phyloP scores from a whole-genome alignment of 2,888 invertebrate genomes.

The Drosophila mettleri region DNA sequence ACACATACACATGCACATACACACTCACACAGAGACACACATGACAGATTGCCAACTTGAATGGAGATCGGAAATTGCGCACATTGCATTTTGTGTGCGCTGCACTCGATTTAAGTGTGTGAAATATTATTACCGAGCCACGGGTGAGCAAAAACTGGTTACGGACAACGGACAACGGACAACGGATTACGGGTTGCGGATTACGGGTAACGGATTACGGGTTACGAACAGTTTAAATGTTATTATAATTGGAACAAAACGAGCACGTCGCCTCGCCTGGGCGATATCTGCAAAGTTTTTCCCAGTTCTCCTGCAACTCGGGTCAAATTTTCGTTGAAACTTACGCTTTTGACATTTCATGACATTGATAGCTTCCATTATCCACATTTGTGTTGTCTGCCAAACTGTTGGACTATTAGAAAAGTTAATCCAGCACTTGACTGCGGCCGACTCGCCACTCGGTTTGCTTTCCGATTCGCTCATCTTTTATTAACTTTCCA shows the following conservation, averaged over 20 bases:
- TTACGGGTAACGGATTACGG: not conserved
- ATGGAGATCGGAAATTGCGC: slow-evolving; percentile 23
- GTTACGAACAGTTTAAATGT: slow-evolving; percentile 1
- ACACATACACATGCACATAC: not conserved
- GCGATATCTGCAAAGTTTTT: not conserved
- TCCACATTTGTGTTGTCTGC: slow-evolving; percentile 34
- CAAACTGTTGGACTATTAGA: slow-evolving; percentile 38
- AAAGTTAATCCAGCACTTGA: slow-evolving; percentile 29
- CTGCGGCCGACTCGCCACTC: not conserved
- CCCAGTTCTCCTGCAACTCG: not conserved
- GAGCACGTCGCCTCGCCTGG: not conserved
- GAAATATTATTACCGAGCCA: slow-evolving; percentile 20
- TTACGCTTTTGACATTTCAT: slow-evolving; percentile 13
- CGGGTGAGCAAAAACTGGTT: not conserved
- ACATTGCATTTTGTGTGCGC: slow-evolving; percentile 24
- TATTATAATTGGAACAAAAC: slow-evolving; percentile 8
- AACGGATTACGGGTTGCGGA: not conserved
- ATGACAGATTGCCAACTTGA: slow-evolving; percentile 11
- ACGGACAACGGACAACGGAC: not conserved
- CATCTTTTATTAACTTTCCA: not conserved
- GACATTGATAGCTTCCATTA: slow-evolving; percentile 39
- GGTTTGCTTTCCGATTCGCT: not conserved
- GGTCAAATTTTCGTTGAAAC: not conserved
- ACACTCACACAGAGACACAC: not conserved
- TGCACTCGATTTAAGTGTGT: slow-evolving; percentile 27